Base-by-base conservation (phyloP, 1,140 invertebrate genomes). In the Heliothis virescens region DNA sequence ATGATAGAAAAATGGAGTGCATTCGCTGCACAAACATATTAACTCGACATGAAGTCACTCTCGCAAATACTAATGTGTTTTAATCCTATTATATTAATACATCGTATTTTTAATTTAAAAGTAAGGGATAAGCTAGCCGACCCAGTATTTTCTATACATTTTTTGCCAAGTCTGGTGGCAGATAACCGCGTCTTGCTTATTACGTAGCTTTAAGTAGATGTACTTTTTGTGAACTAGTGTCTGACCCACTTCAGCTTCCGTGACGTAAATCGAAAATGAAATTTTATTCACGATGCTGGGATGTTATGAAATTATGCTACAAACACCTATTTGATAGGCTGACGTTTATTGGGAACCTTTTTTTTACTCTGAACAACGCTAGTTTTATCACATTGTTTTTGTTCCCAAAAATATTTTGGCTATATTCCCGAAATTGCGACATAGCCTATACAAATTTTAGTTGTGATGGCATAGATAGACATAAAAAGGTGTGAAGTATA, bases 71-170 rank as follows among this genome's bases (percentile, higher is more conserved):
- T 29, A 26, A 52, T 71, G 12, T 71, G 13, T 52, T 69, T 21
- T 67, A 67, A 67, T 67, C n/a, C 41, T 67, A 16, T 48, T 67
- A 71, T 26, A 29, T 12, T 62, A 13, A 29, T 26, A 53, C 16
- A 71, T 48, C 48, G 48, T 74, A 57, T 62, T 74, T 60, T 74
- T 50, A 60, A 50, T 57, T 15, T 60, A 50, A 74, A 74, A 48
- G 34, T 59, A 50, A 29, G 29, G 34, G 60, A 74, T 34, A 47
- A 47, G 26, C 72, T 18, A 53, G 3, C 21, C 73, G 59, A 75
- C 41, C 41, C 41, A 76, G 73, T 76, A 63, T 76, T 71, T 76
- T 76, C 73, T 76, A 76, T 63, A 76, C 59, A 76, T 55, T 76
- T 63, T 63, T 63, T 76, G 57, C 59, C 41, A 60, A 34, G 57